Conservation (phyloP, 2,113 vertebrate genomes). For the Asarcornis scutulata region DNA sequence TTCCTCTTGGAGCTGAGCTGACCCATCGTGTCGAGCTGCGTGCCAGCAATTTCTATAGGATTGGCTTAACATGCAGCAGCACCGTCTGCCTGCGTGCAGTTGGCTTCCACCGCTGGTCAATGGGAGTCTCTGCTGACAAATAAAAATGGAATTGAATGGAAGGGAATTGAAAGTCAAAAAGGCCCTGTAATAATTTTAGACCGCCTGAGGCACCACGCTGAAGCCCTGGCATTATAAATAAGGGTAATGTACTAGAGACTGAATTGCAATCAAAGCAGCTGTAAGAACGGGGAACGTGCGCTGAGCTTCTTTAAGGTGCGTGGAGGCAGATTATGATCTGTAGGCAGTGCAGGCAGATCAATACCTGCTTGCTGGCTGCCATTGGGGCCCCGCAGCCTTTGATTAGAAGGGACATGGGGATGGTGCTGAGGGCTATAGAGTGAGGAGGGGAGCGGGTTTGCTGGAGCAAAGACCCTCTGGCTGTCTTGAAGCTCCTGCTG, state of each 20-base stretch:
- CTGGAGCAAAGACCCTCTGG: not conserved
- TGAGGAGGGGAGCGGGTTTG: not conserved
- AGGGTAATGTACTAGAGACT: constrained; percentile 69
- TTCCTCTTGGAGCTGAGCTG: fast-evolving
- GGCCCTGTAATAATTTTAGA: constrained; percentile 72
- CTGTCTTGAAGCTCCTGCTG: not conserved
- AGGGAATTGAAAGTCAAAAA: constrained; percentile 77
- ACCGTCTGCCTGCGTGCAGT: fast-evolving
- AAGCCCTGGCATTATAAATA: constrained; percentile 68
- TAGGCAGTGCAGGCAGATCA: constrained; percentile 45
- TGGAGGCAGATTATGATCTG: constrained; percentile 38
- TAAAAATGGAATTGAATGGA: constrained; percentile 66
- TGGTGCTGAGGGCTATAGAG: not conserved
- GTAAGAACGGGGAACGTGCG: not conserved
- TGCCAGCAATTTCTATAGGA: not conserved
- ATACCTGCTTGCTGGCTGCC: not conserved
- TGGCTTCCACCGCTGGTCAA: not conserved
- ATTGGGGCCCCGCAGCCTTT: not conserved
- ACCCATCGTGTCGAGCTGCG: fast-evolving
- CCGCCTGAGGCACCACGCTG: constrained; percentile 43
- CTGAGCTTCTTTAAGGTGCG: constrained; percentile 34
- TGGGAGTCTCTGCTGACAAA: constrained; percentile 34
- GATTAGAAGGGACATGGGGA: not conserved
- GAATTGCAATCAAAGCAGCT: constrained; percentile 62
- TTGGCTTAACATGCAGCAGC: not conserved